These are phyloP conservation scores for Diarsia mendica DNA, from an alignment of 2,888 invertebrate genomes.

Conservation along the genomic window DNA sequence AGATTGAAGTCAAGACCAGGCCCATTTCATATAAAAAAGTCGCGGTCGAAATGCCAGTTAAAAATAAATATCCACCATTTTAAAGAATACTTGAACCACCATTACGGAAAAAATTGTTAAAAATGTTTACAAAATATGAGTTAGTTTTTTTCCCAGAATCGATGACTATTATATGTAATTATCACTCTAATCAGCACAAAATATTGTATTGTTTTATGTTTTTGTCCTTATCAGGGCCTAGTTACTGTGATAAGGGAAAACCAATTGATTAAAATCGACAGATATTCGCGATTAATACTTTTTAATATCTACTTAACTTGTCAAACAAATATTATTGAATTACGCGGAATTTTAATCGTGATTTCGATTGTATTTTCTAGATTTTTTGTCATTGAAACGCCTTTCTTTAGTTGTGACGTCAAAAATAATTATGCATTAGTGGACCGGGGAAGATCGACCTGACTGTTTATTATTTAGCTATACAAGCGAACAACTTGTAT, in stretches of 20 bases:
- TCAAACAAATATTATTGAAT: constrained; percentile 40
- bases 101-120: constrained; percentile 1
- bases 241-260: constrained; percentile 41
- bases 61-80: background rate
- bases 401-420: too few species aligned
- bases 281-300: constrained; percentile 34
- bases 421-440: too few species aligned
- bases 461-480: too few species aligned
- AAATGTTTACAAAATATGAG: constrained; percentile 14
- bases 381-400: background rate
- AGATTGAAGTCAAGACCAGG: too few species aligned
- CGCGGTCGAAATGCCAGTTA: background rate
- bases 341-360: constrained; percentile 44
- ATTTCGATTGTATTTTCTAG: constrained; percentile 9
- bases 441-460: too few species aligned
- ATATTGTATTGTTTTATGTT: constrained; percentile 56
- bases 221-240: constrained; percentile 39
- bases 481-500: background rate
- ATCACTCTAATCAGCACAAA: constrained; percentile 32
- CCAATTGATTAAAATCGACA: constrained; percentile 29
- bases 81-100: constrained; percentile 9
- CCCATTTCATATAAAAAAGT: too few species aligned
- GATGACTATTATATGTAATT: constrained; percentile 29
- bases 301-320: constrained; percentile 36
- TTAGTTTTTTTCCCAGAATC: constrained; percentile 40